Evolutionary conservation across 2,113 vertebrate species (phyloP).

Genomic region (Carlito syrichta): DNA sequence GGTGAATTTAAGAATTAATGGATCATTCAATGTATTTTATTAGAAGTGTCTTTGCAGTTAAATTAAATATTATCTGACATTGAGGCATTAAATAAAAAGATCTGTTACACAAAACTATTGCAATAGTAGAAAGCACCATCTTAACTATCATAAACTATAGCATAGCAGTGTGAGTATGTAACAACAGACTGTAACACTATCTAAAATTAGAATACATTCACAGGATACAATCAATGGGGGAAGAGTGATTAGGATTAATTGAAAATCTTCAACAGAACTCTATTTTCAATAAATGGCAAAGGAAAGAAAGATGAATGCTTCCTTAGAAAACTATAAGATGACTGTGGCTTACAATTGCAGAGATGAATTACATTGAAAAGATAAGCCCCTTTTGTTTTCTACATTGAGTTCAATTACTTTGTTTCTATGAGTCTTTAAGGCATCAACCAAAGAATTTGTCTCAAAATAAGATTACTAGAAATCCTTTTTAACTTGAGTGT

Average conservation of each 20-base stretch:
- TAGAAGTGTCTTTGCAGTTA: not conserved
- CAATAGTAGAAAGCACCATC: not conserved
- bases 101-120: not conserved
- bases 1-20: conserved; percentile 38
- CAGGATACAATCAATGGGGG: not conserved
- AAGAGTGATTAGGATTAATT: not conserved
- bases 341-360: not conserved
- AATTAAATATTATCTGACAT: conserved; percentile 20
- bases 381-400: not conserved
- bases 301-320: not conserved
- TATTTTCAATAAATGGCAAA: not conserved
- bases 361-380: not conserved
- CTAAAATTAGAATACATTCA: not conserved
- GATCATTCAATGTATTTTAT: conserved; percentile 7
- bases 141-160: not conserved
- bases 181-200: not conserved
- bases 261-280: not conserved
- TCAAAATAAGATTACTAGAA: conserved; percentile 9
- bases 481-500: not conserved
- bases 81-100: not conserved
- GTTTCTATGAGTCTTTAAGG: not conserved
- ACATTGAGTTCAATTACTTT: not conserved
- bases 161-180: not conserved
- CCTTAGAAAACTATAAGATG: not conserved
- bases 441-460: not conserved